Evolutionary conservation across 2,113 vertebrate species (phyloP).

Genomic region (Struthio camelus): DNA sequence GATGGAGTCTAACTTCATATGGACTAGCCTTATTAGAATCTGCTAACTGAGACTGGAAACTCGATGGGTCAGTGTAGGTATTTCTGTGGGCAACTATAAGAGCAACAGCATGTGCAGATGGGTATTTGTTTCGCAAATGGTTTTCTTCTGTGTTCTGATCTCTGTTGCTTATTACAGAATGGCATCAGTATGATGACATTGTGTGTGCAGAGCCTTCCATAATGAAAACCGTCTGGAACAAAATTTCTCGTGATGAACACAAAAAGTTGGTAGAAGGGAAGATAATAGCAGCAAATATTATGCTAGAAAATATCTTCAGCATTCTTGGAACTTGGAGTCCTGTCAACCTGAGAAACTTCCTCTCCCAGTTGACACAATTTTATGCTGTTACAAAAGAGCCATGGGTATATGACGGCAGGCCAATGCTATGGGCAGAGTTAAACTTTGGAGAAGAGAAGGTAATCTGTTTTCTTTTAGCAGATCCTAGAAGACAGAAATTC

Average conservation of each 20-base stretch:
- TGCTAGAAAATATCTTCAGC: conserved; percentile 86
- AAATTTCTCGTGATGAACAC: rapidly evolving
- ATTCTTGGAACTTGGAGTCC: conserved; percentile 78
- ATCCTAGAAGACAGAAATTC: not conserved
- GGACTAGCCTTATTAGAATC: not conserved
- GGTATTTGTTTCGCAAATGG: not conserved
- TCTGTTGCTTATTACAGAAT: conserved; percentile 68
- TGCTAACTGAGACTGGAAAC: not conserved
- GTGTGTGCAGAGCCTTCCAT: conserved; percentile 69
- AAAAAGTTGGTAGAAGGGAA: conserved; percentile 73
- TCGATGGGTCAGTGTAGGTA: rapidly evolving
- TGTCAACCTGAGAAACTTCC: conserved; percentile 78
- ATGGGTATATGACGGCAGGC: conserved; percentile 29
- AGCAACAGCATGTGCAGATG: not conserved
- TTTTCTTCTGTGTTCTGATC: not conserved
- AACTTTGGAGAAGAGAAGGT: conserved; percentile 74
- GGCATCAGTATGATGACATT: conserved; percentile 97
- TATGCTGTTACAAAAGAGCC: conserved; percentile 34
- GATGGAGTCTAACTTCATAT: rapidly evolving
- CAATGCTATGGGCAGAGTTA: conserved; percentile 60
- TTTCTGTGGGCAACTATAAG: not conserved
- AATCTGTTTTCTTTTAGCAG: not conserved
- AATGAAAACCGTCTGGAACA: rapidly evolving
- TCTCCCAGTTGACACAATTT: conserved; percentile 82
- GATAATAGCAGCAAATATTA: conserved; percentile 77